Conservation (phyloP, 1,140 invertebrate genomes). For the Oedothorax gibbosus region DNA sequence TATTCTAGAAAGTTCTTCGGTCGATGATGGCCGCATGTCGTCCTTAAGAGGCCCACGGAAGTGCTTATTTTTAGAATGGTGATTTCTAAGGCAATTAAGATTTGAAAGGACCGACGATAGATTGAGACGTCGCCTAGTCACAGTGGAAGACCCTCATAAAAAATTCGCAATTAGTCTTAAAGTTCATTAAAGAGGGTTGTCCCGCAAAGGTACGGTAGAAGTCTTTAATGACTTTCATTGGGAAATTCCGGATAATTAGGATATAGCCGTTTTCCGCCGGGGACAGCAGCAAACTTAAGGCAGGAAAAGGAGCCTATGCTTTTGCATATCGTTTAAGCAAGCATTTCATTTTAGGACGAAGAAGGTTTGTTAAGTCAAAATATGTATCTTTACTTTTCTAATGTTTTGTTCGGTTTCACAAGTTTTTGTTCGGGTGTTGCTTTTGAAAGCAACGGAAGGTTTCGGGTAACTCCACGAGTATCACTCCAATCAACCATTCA, state of each 20-base stretch:
- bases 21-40: too few relatives aligned
- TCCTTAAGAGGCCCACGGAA: neutral
- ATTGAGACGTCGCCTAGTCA: constrained; percentile 31
- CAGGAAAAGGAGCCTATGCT: too few relatives aligned
- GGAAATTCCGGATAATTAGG: constrained; percentile 52
- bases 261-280: constrained; percentile 39
- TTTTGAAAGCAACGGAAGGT: too few relatives aligned
- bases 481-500: too few relatives aligned
- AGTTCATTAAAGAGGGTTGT: constrained; percentile 45
- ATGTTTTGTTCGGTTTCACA: too few relatives aligned
- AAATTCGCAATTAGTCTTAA: constrained; percentile 42
- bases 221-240: constrained; percentile 47
- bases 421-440: too few relatives aligned
- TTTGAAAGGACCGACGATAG: constrained; percentile 46
- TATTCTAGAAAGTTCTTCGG: too few relatives aligned
- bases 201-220: constrained; percentile 15
- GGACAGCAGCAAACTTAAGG: neutral
- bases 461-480: too few relatives aligned
- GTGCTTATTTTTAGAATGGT: constrained; percentile 34
- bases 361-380: too few relatives aligned
- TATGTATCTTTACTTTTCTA: too few relatives aligned
- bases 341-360: too few relatives aligned
- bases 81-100: constrained; percentile 47
- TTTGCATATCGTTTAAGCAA: too few relatives aligned
- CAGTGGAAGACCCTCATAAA: constrained; percentile 38